Evolutionary conservation across 2,113 vertebrate species (phyloP), one percentile per base, ranked within the genome.

Genomic region (Sula dactylatra): DNA sequence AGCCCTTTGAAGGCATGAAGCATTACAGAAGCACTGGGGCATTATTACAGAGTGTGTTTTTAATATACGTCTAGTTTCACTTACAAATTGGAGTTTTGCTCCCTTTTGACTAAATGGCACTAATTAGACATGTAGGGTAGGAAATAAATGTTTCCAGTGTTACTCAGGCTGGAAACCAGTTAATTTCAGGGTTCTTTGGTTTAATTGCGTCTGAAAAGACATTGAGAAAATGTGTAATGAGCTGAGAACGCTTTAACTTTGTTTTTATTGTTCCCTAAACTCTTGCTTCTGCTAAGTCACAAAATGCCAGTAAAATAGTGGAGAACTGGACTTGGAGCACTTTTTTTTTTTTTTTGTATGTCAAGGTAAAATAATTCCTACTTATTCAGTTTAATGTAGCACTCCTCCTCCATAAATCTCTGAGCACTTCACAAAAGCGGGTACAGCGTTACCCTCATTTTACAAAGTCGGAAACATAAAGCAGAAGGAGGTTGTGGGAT

Each of bases 91-190:
- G 89, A 94, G 78, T 77, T 97, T 83, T 89, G 95, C 96, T 97
- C 97, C 96, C 95, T 94, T 91, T 65, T 86, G 95, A 79, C 91
- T 79, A 24, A 87, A 49, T 29, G 7, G 88, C 94, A 66, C 97
- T 97, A 95, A 97, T 97, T 97, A 96, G 96, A 58, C 80, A 11
- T 77, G 94, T 56, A 87, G 36, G 93, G 93, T 96, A 95, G 97
- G 97, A 97, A 97, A 97, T 97, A 94, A 97, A 97, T 92, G 83
- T 92, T 96, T 96, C 88, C 94, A 97, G 95, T 71, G 92, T 96
- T 95, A 66, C 82, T 90, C 88, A 86, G 95, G 64, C 81, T 96
- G 96, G 97, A 89, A 87, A 94, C 80, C 94, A 40, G 91, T 92
- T 97, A 97, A 97, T 97, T 96, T 97, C 71, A 95, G 94, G 94